Conservation (phyloP, 2,888 invertebrate species). For the Liposcelis brunnea region DNA sequence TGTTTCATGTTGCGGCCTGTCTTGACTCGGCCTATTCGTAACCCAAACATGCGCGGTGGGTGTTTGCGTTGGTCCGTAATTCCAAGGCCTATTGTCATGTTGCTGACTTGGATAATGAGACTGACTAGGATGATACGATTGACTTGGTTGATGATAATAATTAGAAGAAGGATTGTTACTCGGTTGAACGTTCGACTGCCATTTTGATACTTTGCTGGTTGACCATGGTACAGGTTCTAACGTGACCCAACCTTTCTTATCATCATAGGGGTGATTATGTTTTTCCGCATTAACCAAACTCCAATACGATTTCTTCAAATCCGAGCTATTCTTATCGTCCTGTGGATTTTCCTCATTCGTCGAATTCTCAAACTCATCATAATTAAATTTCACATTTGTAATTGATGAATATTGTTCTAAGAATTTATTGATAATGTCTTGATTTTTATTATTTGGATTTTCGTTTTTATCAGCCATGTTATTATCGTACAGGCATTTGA, state of each 20-base stretch:
- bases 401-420: slow-evolving; percentile 1
- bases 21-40: slow-evolving; percentile 12
- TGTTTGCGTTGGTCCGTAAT: background rate
- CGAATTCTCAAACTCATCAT: background rate
- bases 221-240: slow-evolving; percentile 66
- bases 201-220: slow-evolving; percentile 60
- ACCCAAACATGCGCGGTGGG: slow-evolving; percentile 2
- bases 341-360: background rate
- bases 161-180: slow-evolving; percentile 22
- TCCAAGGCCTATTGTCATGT: slow-evolving; percentile 15
- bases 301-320: slow-evolving; percentile 15
- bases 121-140: slow-evolving; percentile 23
- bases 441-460: background rate
- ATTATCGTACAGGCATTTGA: slow-evolving; percentile 7
- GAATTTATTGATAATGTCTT: slow-evolving; percentile 4
- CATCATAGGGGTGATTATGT: slow-evolving; percentile 40
- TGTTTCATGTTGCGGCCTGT: slow-evolving; percentile 11
- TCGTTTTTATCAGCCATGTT: background rate
- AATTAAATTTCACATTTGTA: slow-evolving; percentile 5
- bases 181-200: slow-evolving; percentile 44
- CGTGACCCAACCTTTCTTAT: slow-evolving; percentile 60
- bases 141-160: slow-evolving; percentile 21
- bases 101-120: slow-evolving; percentile 26
- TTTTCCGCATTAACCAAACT: slow-evolving; percentile 19
- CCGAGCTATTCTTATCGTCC: too few relatives aligned